Evolutionary conservation across 2,113 vertebrate genomes (phyloP).

Genomic region (Oplegnathus fasciatus): DNA sequence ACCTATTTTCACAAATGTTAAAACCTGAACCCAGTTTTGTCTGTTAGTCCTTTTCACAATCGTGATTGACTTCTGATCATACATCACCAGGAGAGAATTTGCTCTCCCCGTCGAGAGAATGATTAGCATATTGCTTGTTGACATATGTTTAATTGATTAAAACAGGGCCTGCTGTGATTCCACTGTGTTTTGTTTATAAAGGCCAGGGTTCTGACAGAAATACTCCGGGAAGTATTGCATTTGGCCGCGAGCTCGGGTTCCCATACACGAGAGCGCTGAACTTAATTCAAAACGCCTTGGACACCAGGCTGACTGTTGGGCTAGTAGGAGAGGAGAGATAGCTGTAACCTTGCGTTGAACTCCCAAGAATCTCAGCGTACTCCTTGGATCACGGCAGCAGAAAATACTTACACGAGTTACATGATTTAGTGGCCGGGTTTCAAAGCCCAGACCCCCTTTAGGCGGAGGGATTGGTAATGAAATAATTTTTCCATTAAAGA

Average conservation of each 20-base stretch:
- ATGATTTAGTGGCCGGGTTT: constrained; percentile 83
- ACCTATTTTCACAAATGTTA: not conserved
- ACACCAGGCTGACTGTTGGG: constrained; percentile 80
- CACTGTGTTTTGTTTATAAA: constrained; percentile 83
- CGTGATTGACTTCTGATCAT: constrained; percentile 60
- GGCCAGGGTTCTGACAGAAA: constrained; percentile 85
- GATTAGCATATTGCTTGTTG: constrained; percentile 83
- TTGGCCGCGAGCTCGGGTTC: constrained; percentile 84
- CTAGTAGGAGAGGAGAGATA: constrained; percentile 82
- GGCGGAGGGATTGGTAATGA: constrained; percentile 48
- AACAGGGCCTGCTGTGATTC: constrained; percentile 78
- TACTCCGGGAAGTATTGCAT: constrained; percentile 86
- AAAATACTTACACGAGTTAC: constrained; percentile 80
- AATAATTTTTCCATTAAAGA: constrained; percentile 56
- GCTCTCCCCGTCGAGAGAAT: constrained; percentile 61
- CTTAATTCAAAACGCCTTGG: constrained; percentile 83
- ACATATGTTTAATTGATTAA: constrained; percentile 85
- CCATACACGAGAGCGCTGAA: constrained; percentile 82
- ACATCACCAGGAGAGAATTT: constrained; percentile 72
- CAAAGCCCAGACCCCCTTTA: constrained; percentile 64
- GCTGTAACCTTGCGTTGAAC: constrained; percentile 85
- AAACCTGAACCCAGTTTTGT: constrained; percentile 15
- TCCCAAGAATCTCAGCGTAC: constrained; percentile 80
- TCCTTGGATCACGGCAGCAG: constrained; percentile 71
- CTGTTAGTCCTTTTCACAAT: constrained; percentile 33